Conservation (phyloP, 2,888 invertebrate species). For the Dynastes maya region DNA sequence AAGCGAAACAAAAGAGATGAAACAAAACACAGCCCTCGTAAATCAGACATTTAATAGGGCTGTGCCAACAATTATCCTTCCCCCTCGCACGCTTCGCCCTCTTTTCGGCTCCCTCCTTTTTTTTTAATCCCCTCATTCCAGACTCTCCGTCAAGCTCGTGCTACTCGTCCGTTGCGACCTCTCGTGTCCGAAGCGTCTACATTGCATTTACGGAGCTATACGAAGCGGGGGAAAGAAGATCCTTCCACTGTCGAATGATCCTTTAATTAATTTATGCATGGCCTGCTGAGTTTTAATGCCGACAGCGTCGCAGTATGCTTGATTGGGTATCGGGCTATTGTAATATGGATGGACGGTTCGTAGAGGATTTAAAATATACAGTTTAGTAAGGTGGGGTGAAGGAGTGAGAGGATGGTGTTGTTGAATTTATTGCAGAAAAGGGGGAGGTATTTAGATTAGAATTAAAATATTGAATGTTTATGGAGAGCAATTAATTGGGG, state of each 20-base stretch:
- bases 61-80: not conserved
- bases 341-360: not conserved
- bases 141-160: not conserved
- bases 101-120: not conserved
- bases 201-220: not conserved
- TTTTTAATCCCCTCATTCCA: too few relatives aligned
- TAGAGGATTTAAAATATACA: too few relatives aligned
- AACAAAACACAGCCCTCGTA: slow-evolving; percentile 20
- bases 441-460: too few relatives aligned
- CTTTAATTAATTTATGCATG: slow-evolving; percentile 36
- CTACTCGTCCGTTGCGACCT: not conserved
- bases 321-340: slow-evolving; percentile 15
- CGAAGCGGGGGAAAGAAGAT: not conserved
- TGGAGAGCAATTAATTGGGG: too few relatives aligned
- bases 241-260: slow-evolving; percentile 8
- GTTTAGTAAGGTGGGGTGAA: too few relatives aligned
- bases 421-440: too few relatives aligned
- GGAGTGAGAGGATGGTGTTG: too few relatives aligned
- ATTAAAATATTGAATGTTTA: too few relatives aligned
- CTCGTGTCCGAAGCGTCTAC: not conserved
- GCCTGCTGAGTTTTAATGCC: slow-evolving; percentile 30
- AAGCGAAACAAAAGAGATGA: slow-evolving; percentile 13
- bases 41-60: slow-evolving; percentile 23
- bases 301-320: slow-evolving; percentile 10
- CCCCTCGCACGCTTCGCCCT: not conserved